Conservation (phyloP, 2,888 invertebrate species). For the Eugnorisma glareosa region DNA sequence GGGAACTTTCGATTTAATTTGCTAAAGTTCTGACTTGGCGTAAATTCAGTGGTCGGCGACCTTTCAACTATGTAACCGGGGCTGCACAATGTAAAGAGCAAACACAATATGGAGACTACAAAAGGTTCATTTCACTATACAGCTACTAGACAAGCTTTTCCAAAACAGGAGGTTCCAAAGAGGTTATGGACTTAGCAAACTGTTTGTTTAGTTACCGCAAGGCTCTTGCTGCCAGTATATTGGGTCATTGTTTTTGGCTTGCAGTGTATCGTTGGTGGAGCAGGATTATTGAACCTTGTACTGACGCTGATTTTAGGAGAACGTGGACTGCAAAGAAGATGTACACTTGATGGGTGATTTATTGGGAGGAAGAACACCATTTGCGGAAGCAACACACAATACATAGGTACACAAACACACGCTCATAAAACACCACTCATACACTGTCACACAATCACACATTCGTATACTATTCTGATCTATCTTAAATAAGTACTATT, state of each 20-base stretch:
- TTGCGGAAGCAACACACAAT: neutral
- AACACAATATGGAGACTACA: conserved; percentile 23
- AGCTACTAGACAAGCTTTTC: neutral
- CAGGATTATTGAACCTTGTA: neutral
- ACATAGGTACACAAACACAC: no score
- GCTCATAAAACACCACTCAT: no score
- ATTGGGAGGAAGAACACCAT: neutral
- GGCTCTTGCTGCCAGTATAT: neutral
- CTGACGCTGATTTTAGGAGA: neutral
- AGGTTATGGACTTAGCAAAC: conserved; percentile 32
- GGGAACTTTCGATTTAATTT: conserved; percentile 56
- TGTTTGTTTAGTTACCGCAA: conserved; percentile 13
- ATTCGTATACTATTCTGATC: no score
- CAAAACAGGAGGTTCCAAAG: conserved; percentile 20
- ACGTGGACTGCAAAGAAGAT: neutral
- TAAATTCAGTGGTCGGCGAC: conserved; percentile 48
- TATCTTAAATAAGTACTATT: no score
- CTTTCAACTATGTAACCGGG: conserved; percentile 50
- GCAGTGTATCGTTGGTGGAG: neutral
- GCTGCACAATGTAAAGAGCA: conserved; percentile 24
- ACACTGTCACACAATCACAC: no score
- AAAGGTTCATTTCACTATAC: conserved; percentile 38
- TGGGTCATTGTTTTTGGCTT: conserved; percentile 19
- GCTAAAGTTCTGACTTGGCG: conserved; percentile 41
- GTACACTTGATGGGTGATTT: neutral